Conservation (phyloP, 2,797 vertebrate species). For the Chelmon rostratus region DNA sequence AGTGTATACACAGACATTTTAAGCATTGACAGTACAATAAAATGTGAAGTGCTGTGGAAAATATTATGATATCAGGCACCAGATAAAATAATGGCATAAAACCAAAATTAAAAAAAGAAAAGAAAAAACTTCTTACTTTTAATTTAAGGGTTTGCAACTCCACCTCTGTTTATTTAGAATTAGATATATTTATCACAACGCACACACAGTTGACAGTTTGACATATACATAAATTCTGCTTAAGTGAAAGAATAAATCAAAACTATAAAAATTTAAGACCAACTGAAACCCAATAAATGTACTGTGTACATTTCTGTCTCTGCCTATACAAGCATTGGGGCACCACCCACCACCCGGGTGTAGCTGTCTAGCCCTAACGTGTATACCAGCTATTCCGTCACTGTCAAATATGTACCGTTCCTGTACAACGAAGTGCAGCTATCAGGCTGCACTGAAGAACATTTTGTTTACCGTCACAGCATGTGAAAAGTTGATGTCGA, state of each 20-base stretch:
- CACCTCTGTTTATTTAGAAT: slow-evolving; percentile 9
- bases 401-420: slow-evolving; percentile 22
- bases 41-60: neutral
- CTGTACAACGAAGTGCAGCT: neutral
- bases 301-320: slow-evolving; percentile 26
- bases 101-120: neutral
- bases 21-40: neutral
- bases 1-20: no score
- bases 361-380: slow-evolving; percentile 1
- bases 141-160: neutral
- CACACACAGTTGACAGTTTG: slow-evolving; percentile 3
- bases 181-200: slow-evolving; percentile 19
- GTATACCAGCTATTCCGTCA: slow-evolving; percentile 20
- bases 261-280: slow-evolving; percentile 18
- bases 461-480: neutral
- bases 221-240: slow-evolving; percentile 11
- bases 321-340: slow-evolving; percentile 27
- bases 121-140: neutral
- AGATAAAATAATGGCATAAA: slow-evolving; percentile 4
- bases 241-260: slow-evolving; percentile 16
- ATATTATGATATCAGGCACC: neutral
- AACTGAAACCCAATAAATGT: slow-evolving; percentile 17
- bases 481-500: slow-evolving; percentile 14
- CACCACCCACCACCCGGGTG: slow-evolving; percentile 24
- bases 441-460: slow-evolving; percentile 10